Evolutionary conservation across 37 sponge, comb jelly and placozoan species (phyloP), one percentile per base, ranked within the genome.

Genomic region (Theonella swinhoei): DNA sequence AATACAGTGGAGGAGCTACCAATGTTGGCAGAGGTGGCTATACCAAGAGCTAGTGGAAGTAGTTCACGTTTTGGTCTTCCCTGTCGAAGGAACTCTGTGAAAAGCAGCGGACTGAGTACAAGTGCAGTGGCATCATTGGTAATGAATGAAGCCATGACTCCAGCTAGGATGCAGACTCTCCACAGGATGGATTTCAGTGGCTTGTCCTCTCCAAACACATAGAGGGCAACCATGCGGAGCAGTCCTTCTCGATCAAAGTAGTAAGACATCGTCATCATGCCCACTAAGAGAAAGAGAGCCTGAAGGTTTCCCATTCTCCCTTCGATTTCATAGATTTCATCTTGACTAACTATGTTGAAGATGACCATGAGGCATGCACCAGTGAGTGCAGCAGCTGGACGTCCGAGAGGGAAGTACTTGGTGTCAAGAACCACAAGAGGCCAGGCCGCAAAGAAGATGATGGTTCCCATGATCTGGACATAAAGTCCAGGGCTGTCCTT

Each of bases 171-270:
- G 39, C 80, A 84, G 30, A 89, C 70, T 37, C 59, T 78, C 90
- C 90, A 89, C 30, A 89, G 76, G 0, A 89, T 43, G 24, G 70
- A 19, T 25, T 43, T 41, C 68, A 89, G 80, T 24, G 90, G 74
- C 36, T 59, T 34, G 25, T 70, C 61, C 60, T 69, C 68, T 28
- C 85, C 84, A 42, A 78, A 65, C 2, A 79, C 70, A 60, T 42
- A 41, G 47, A 70, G 42, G 3, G 82, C 77, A 54, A 80, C 69
- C 30, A 65, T 74, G 2, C 47, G 74, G 11, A 90, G 82, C 0
- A 90, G 24, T 34, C 86, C 91, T 47, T 90, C 91, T 14, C 91
- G 67, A 43, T 90, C 91, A 43, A 74, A 80, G 77, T 90, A 90
- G 74, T 78, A 79, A 17, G 85, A 79, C 39, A 89, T 60, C 62